These are phyloP conservation scores for Coracias cyanogaster DNA, from an alignment of 2,797 vertebrate species.

Conservation along the genomic window DNA sequence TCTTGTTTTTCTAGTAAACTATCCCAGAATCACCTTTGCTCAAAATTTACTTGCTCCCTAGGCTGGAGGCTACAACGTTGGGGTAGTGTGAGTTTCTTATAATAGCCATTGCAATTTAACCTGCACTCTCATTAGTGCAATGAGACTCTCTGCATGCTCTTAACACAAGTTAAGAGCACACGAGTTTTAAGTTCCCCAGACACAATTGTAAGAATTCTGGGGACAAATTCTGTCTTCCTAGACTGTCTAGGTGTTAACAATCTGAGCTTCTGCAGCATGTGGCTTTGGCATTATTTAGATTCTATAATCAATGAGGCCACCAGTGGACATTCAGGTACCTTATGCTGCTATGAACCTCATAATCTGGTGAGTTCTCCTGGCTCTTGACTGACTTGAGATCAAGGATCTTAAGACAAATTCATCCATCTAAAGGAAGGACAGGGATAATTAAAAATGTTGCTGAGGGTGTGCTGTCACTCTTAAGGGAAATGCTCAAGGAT, in stretches of 20 bases:
- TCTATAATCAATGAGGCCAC: background rate
- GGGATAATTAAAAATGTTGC: background rate
- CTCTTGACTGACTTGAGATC: background rate
- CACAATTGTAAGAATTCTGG: background rate
- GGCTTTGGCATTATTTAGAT: background rate
- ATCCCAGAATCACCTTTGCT: background rate
- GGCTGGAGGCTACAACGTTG: background rate
- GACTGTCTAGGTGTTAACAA: no score
- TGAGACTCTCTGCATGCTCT: fast-evolving
- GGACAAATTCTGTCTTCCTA: background rate
- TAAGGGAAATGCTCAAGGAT: background rate
- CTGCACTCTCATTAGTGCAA: no score
- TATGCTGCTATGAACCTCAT: background rate
- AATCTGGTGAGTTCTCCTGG: no score
- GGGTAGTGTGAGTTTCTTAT: background rate
- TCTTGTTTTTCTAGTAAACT: background rate
- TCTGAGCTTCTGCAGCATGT: background rate
- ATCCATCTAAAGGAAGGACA: background rate
- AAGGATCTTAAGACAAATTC: background rate
- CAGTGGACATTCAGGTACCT: background rate
- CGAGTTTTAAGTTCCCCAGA: background rate
- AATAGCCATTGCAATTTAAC: background rate
- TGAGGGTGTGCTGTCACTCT: background rate
- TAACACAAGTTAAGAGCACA: fast-evolving
- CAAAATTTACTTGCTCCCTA: background rate